Evolutionary conservation across 2,797 vertebrate species (phyloP).

Genomic region (Harpagifer antarcticus): DNA sequence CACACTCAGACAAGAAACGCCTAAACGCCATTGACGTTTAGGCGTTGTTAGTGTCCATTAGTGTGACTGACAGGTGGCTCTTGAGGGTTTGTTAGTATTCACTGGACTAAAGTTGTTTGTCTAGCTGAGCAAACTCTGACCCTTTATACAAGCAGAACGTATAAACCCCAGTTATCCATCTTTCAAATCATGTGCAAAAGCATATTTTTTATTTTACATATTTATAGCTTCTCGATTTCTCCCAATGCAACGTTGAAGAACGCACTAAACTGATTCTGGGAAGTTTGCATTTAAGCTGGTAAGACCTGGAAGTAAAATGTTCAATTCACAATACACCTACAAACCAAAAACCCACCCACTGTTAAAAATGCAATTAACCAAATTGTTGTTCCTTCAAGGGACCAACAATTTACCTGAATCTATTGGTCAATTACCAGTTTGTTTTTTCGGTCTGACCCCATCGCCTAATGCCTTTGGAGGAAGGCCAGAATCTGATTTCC

Average conservation of each 20-base stretch:
- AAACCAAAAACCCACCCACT: slow-evolving; percentile 45
- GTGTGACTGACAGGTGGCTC: slow-evolving; percentile 63
- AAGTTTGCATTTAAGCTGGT: slow-evolving; percentile 23
- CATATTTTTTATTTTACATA: slow-evolving; percentile 21
- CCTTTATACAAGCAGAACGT: slow-evolving; percentile 39
- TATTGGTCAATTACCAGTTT: slow-evolving; percentile 81
- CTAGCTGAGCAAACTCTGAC: slow-evolving; percentile 29
- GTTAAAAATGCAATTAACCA: slow-evolving; percentile 71
- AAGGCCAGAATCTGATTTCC: slow-evolving; percentile 80
- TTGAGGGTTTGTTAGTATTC: slow-evolving; percentile 55
- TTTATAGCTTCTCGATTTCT: neutral
- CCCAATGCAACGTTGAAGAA: neutral
- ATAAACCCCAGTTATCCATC: neutral
- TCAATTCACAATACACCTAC: slow-evolving; percentile 53
- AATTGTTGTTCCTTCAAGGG: slow-evolving; percentile 63
- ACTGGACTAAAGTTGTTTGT: slow-evolving; percentile 17
- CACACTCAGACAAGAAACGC: slow-evolving; percentile 5
- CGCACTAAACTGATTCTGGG: neutral
- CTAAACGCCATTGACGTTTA: slow-evolving; percentile 30
- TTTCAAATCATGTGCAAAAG: slow-evolving; percentile 38
- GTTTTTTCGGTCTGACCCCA: slow-evolving; percentile 76
- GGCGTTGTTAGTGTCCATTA: slow-evolving; percentile 64
- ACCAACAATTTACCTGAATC: slow-evolving; percentile 77
- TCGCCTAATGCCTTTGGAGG: slow-evolving; percentile 79
- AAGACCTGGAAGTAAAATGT: slow-evolving; percentile 28